These are phyloP conservation scores for Triplophysa bombifrons DNA, from an alignment of 2,797 vertebrate species.

Conservation along the genomic window DNA sequence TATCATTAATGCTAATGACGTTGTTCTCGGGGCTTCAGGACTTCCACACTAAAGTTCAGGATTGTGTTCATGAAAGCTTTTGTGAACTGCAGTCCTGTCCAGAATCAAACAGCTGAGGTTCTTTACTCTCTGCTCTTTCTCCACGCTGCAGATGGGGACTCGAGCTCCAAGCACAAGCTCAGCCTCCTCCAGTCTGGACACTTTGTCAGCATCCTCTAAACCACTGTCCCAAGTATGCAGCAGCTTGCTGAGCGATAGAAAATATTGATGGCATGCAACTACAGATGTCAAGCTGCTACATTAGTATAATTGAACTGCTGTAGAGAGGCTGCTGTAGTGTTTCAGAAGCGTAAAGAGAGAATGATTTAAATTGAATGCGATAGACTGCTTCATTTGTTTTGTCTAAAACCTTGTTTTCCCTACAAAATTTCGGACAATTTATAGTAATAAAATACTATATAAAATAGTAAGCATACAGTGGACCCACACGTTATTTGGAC, in stretches of 20 bases:
- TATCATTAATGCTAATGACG: background rate
- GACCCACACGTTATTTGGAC: slow-evolving; percentile 5
- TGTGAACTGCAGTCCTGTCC: slow-evolving; percentile 26
- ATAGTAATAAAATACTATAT: no score
- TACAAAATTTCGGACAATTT: background rate
- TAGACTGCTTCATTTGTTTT: background rate
- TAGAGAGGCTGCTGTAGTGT: background rate
- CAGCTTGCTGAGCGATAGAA: slow-evolving; percentile 71
- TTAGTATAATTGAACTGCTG: background rate
- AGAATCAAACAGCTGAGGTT: slow-evolving; percentile 70
- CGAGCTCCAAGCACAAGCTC: slow-evolving; percentile 92
- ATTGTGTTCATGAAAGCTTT: slow-evolving; percentile 8
- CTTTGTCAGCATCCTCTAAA: slow-evolving; percentile 95
- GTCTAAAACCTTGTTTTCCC: background rate
- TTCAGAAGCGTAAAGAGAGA: background rate
- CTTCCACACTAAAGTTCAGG: background rate
- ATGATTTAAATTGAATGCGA: background rate
- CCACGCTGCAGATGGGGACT: slow-evolving; percentile 98
- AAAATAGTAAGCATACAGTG: background rate
- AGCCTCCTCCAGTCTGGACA: slow-evolving; percentile 94
- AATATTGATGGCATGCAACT: slow-evolving; percentile 40
- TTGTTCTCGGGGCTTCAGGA: background rate
- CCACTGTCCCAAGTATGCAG: slow-evolving; percentile 98
- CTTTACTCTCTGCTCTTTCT: slow-evolving; percentile 91
- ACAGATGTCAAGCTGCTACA: slow-evolving; percentile 22